These are phyloP conservation scores for Elanoides forficatus DNA, from an alignment of 2,113 vertebrate genomes.

Conservation along the genomic window DNA sequence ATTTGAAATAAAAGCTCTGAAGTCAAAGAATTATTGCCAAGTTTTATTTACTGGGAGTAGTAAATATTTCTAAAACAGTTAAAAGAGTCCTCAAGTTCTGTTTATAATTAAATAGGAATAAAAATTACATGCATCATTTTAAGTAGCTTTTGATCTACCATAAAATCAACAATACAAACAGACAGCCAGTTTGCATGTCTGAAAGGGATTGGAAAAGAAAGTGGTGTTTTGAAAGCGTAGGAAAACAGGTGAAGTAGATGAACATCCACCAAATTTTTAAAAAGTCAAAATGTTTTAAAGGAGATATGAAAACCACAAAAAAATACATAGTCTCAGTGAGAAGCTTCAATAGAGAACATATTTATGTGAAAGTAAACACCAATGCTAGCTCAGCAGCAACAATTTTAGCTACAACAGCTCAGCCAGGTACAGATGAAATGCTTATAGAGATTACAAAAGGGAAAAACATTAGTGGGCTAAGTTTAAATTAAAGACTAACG, in stretches of 20 bases:
- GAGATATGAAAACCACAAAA: not conserved
- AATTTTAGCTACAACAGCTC: not conserved
- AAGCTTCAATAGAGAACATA: not conserved
- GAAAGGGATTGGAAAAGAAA: not conserved
- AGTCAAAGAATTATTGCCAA: not conserved
- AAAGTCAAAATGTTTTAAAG: not conserved
- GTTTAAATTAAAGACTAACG: not conserved
- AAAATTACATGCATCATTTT: not conserved
- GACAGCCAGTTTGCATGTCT: not conserved
- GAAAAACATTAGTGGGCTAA: not conserved
- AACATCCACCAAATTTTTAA: not conserved
- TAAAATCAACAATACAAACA: not conserved
- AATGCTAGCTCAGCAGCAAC: not conserved
- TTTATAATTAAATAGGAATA: not conserved
- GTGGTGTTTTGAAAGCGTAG: not conserved
- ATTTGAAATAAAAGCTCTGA: slow-evolving; percentile 5
- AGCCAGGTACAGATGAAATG: not conserved
- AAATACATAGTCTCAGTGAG: not conserved
- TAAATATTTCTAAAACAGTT: not conserved
- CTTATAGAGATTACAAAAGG: not conserved
- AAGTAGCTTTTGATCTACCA: not conserved
- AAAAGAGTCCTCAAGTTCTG: not conserved
- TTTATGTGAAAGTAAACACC: not conserved
- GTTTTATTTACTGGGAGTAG: not conserved
- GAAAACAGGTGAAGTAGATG: not conserved